Evolutionary conservation across 1,140 invertebrate species (phyloP), one percentile per base, ranked within the genome.

Genomic region (Drosophila athabasca): DNA sequence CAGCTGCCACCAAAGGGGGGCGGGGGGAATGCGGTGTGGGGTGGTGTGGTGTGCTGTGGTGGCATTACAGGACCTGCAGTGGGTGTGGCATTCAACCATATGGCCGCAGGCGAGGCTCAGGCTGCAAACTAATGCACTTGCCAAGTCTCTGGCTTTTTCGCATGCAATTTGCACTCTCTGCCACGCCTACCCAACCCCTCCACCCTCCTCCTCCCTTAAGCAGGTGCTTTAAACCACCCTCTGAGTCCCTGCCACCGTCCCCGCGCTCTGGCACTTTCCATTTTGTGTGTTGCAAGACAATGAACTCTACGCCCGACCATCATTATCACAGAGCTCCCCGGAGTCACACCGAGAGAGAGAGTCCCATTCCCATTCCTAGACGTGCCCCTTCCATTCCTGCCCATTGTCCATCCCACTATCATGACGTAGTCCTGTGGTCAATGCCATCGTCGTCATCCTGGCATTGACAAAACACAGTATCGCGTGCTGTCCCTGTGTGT

Each of bases 131-230:
- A 76, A 76, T 76, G 72, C 72, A 76, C 62, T 76, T 48, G 52
- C 62, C 53, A 57, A 57, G 62, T 31, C 62, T 22, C 62, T 60
- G 54, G 61, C 11, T 39, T 49, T 76, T 45, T 52, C 75, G 72
- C 71, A 68, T 76, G 73, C 73, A 76, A 76, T 76, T 76, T 76
- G 73, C 72, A 75, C 73, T 75, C 53, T 75, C 70, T 35, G 61
- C 69, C 59, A 50, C 51, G 68, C 51, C 35, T 41, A 13, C 35
- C 13, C 8, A 50, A 6, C 17, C 6, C 24, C n/a, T 7, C 15
- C 17, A 29, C 15, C 6, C 13, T 22, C 35, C 41, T 2, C 17
- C n/a, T 2, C n/a, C n/a, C 2, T 29, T 2, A 39, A 39, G 35
- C 35, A 39, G 35, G 35, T 39, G 11, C 35, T 3, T 31, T 9